Conservation (phyloP, 2,113 vertebrate species). For the Nerophis lumbriciformis region DNA sequence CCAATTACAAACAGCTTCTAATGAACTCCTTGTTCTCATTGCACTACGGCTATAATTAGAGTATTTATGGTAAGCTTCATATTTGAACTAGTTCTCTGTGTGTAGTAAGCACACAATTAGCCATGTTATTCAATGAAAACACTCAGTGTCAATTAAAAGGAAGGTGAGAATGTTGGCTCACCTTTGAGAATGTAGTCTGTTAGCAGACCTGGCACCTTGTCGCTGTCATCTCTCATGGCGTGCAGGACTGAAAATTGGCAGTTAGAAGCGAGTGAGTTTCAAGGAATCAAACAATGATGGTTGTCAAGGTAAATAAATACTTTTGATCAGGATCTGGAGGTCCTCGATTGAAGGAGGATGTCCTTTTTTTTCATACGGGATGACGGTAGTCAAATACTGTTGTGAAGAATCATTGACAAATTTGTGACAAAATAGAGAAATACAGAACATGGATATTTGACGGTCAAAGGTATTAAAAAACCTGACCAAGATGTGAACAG, state of each 20-base stretch:
- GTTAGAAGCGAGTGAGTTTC: background rate
- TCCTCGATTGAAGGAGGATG: conserved; percentile 88
- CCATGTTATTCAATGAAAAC: background rate
- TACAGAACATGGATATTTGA: too few species aligned
- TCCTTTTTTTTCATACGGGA: conserved; percentile 93
- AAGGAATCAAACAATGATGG: background rate
- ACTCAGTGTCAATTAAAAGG: background rate
- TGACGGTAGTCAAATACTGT: conserved; percentile 95
- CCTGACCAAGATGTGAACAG: background rate
- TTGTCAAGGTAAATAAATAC: conserved; percentile 53
- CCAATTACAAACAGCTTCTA: too few species aligned
- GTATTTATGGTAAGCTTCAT: background rate
- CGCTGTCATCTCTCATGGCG: conserved; percentile 94
- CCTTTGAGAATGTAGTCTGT: conserved; percentile 98
- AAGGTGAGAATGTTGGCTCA: conserved; percentile 40
- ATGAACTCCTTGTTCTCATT: too few species aligned
- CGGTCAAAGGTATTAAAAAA: background rate
- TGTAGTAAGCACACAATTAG: background rate
- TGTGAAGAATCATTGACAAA: background rate
- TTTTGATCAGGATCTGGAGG: conserved; percentile 93
- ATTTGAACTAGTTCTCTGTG: background rate
- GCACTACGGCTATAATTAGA: too few species aligned
- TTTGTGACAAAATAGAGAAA: background rate
- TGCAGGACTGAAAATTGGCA: conserved; percentile 75
- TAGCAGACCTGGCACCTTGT: conserved; percentile 91